phyloP scores from a whole-genome alignment of 2,113 vertebrate genomes.

The Centropus unirufus region DNA sequence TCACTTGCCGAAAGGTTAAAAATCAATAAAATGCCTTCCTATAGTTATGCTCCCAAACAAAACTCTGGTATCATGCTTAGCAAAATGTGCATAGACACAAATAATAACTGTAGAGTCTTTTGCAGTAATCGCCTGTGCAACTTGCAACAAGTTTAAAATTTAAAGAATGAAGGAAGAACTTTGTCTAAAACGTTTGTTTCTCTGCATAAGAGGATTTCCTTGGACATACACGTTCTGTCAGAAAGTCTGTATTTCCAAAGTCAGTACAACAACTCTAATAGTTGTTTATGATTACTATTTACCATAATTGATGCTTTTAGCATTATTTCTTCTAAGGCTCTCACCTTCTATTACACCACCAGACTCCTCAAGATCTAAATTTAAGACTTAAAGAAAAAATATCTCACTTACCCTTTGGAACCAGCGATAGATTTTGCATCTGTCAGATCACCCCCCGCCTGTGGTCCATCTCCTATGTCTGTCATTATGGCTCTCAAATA shows the following conservation, averaged over 20 bases:
- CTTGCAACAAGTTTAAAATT: background rate
- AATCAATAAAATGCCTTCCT: background rate
- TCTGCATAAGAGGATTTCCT: background rate
- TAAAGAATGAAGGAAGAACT: background rate
- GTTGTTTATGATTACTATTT: background rate
- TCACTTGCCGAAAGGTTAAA: background rate
- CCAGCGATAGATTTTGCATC: slow-evolving; percentile 61
- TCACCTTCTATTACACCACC: background rate
- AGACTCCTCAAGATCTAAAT: background rate
- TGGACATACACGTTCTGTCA: background rate
- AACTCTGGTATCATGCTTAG: background rate
- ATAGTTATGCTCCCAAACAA: background rate
- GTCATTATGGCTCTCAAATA: slow-evolving; percentile 42
- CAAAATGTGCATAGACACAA: background rate
- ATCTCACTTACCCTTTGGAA: slow-evolving; percentile 65
- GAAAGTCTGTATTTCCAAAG: background rate
- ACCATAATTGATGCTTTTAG: background rate
- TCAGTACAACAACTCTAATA: background rate
- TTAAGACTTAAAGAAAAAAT: background rate
- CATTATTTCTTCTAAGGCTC: background rate
- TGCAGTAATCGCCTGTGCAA: background rate
- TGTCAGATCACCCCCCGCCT: background rate
- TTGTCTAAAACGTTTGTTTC: background rate
- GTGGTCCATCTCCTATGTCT: slow-evolving; percentile 49
- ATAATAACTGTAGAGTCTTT: background rate